Conservation (phyloP, 2,888 invertebrate species). For the Acrocyrtus sp. region DNA sequence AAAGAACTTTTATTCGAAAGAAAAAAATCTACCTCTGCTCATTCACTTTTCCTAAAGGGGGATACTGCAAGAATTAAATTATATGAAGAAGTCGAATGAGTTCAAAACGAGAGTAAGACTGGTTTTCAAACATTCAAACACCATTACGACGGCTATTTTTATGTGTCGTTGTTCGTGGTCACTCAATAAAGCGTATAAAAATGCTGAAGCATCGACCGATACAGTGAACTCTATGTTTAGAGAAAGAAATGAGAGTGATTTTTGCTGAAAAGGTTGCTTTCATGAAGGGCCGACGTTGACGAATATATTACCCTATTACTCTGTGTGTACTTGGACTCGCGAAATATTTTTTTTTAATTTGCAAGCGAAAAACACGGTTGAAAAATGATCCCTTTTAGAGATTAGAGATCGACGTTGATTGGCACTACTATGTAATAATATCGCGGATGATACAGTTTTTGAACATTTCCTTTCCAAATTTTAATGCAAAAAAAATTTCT, state of each 20-base stretch:
- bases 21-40: neutral
- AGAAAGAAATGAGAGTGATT: slow-evolving; percentile 12
- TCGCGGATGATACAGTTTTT: neutral
- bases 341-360: neutral
- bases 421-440: slow-evolving; percentile 7
- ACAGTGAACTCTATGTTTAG: neutral
- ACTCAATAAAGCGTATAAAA: neutral
- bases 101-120: slow-evolving; percentile 17
- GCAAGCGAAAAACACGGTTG: neutral
- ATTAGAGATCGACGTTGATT: slow-evolving; percentile 20
- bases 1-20: neutral
- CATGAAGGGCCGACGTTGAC: neutral
- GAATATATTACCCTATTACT: neutral
- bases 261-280: neutral
- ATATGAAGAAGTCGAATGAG: neutral
- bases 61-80: neutral
- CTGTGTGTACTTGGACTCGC: neutral
- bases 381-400: no score
- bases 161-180: neutral
- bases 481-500: slow-evolving; percentile 1
- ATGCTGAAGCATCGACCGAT: no score
- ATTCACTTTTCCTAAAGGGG: neutral
- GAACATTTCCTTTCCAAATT: neutral
- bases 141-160: neutral
- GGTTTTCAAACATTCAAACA: neutral